Percentiles rank a stretch among this genome's conserved stretches.
These are phyloP conservation scores for Hystrix brachyura DNA, from an alignment of 2,113 vertebrate species.

Conservation along the genomic window DNA sequence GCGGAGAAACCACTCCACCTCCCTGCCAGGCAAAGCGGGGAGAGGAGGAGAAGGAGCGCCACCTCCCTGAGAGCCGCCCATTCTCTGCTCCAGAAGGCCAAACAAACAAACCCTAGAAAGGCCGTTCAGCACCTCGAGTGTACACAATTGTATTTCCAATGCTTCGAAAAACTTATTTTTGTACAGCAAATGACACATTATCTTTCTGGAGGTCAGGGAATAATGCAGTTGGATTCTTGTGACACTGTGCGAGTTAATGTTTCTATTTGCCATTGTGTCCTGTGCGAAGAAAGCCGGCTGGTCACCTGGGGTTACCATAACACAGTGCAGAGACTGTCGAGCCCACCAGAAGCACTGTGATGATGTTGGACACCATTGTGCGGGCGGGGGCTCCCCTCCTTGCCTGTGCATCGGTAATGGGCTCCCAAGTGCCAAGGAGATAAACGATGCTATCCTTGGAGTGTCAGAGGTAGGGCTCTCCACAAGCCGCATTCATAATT, in stretches of 20 bases:
- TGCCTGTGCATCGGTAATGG: slow-evolving; percentile 72
- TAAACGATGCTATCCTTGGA: slow-evolving; percentile 75
- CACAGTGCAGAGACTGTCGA: slow-evolving; percentile 74
- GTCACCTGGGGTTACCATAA: slow-evolving; percentile 84
- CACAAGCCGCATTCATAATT: slow-evolving; percentile 82
- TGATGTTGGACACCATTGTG: slow-evolving; percentile 84
- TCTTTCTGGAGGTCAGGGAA: slow-evolving; percentile 86
- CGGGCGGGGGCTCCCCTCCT: slow-evolving; percentile 58
- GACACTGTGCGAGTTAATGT: slow-evolving; percentile 79
- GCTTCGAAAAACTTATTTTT: slow-evolving; percentile 85
- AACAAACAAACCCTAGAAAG: slow-evolving; percentile 80
- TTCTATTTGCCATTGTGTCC: slow-evolving; percentile 86
- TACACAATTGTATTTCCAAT: slow-evolving; percentile 76
- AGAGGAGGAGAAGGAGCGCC: neutral
- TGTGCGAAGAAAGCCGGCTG: slow-evolving; percentile 85
- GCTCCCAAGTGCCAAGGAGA: slow-evolving; percentile 72
- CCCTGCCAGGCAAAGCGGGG: neutral
- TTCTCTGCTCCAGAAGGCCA: slow-evolving; percentile 82
- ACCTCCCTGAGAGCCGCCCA: slow-evolving; percentile 71
- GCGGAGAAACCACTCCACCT: slow-evolving; percentile 52
- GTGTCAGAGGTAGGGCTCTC: slow-evolving; percentile 81
- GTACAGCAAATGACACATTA: slow-evolving; percentile 77
- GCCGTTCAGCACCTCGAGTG: slow-evolving; percentile 76
- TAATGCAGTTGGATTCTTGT: slow-evolving; percentile 86
- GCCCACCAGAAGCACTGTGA: slow-evolving; percentile 77